A percentile compares a stretch with the other conserved stretches of the same genome.
These are phyloP conservation scores for Trogon melanurus DNA, from an alignment of 2,113 vertebrate genomes.

Conservation along the genomic window DNA sequence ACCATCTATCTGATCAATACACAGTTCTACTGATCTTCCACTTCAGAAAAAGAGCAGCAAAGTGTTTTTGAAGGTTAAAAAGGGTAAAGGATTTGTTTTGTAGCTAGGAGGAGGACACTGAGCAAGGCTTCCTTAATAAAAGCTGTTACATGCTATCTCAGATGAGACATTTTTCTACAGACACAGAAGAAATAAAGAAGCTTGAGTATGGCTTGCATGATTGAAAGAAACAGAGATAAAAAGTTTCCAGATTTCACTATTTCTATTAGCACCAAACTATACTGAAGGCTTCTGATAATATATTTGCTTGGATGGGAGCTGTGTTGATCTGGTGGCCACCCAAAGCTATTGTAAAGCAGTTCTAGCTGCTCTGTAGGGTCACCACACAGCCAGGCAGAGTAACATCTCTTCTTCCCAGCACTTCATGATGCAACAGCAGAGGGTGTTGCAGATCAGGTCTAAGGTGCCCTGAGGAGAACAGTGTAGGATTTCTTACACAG, in stretches of 20 bases:
- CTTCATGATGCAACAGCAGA: slow-evolving; percentile 34
- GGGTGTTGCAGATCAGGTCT: slow-evolving; percentile 51
- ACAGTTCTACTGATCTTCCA: background rate
- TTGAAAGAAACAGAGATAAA: background rate
- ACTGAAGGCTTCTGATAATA: background rate
- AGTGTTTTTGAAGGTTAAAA: background rate
- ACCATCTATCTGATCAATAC: background rate
- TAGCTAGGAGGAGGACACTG: background rate
- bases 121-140: background rate
- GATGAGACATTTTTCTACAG: background rate
- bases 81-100: background rate
- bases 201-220: background rate
- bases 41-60: background rate
- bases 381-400: background rate
- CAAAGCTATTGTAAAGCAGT: background rate
- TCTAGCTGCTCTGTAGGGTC: background rate
- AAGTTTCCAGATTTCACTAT: background rate
- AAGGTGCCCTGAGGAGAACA: background rate
- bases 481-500: background rate
- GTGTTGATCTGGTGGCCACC: background rate
- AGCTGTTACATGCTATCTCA: background rate
- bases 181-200: background rate
- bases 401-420: background rate
- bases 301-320: background rate
- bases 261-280: background rate